A percentile compares a stretch with the other conserved stretches of the same genome.
Evolutionary conservation across 2,888 invertebrate genomes (phyloP).

Genomic region (Amiota mariae): DNA sequence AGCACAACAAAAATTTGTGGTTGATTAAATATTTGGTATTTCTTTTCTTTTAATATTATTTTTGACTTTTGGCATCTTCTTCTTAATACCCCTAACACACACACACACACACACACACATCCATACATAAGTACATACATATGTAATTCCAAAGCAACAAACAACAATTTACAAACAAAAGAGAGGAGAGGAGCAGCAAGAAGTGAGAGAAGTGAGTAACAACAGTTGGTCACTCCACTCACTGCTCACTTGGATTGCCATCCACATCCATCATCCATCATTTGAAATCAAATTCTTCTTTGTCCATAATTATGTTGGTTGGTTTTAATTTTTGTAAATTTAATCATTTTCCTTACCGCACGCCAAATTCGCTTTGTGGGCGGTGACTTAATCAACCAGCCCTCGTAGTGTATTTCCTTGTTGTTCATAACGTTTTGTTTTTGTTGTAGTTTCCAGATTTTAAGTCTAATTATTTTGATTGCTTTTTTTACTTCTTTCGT

Average conservation of each 20-base stretch:
- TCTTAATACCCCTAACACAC: too few relatives aligned
- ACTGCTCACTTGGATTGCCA: neutral
- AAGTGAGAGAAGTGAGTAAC: too few relatives aligned
- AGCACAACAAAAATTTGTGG: too few relatives aligned
- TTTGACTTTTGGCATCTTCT: too few relatives aligned
- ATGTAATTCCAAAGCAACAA: too few relatives aligned
- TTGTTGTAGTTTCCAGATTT: conserved; percentile 15
- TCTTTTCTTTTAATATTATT: too few relatives aligned
- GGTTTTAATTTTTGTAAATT: too few relatives aligned
- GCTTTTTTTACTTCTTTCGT: neutral
- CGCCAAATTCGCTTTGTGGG: conserved; percentile 93
- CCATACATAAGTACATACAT: neutral
- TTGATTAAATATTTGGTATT: too few relatives aligned
- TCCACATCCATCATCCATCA: neutral
- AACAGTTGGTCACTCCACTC: too few relatives aligned
- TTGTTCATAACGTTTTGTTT: conserved; percentile 12
- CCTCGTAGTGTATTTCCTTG: conserved; percentile 77
- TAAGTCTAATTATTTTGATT: conserved; percentile 14
- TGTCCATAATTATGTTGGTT: neutral
- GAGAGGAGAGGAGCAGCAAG: too few relatives aligned
- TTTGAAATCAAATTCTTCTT: conserved; percentile 1
- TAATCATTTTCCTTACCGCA: conserved; percentile 87
- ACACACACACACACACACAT: too few relatives aligned
- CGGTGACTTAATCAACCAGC: conserved; percentile 97
- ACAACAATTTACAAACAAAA: too few relatives aligned